phyloP scores from a whole-genome alignment of 2,797 vertebrate genomes.

The Megaceryle alcyon region DNA sequence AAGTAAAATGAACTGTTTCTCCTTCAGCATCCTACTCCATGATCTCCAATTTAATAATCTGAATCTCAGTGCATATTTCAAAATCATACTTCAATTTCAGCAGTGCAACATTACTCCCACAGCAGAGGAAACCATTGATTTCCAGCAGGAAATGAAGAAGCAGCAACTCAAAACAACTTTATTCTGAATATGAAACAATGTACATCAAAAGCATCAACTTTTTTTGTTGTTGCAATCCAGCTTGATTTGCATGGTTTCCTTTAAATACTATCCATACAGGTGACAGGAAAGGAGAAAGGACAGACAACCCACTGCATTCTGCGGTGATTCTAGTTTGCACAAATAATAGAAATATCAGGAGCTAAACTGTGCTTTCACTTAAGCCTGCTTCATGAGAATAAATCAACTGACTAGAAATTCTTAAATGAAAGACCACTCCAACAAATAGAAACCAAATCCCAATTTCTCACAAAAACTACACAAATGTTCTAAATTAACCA shows the following conservation, averaged over 20 bases:
- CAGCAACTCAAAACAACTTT: background rate
- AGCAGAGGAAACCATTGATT: background rate
- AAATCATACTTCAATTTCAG: background rate
- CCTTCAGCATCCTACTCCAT: background rate
- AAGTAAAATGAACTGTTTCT: background rate
- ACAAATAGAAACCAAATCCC: background rate
- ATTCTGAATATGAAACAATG: background rate
- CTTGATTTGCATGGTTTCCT: background rate
- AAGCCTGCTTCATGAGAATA: background rate
- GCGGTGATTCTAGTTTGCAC: background rate
- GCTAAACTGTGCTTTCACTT: background rate
- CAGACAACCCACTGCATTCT: background rate
- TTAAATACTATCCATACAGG: background rate
- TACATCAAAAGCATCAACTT: background rate
- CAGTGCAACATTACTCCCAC: background rate
- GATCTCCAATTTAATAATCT: background rate
- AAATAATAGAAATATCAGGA: background rate
- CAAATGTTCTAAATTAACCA: background rate
- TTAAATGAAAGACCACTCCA: background rate
- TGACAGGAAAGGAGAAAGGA: background rate
- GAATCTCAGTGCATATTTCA: background rate
- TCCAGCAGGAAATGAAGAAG: background rate
- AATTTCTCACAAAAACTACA: background rate
- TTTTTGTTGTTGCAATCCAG: background rate
- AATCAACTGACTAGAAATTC: background rate